Conservation (phyloP, 2,113 vertebrate species). For the Acanthisitta chloris region DNA sequence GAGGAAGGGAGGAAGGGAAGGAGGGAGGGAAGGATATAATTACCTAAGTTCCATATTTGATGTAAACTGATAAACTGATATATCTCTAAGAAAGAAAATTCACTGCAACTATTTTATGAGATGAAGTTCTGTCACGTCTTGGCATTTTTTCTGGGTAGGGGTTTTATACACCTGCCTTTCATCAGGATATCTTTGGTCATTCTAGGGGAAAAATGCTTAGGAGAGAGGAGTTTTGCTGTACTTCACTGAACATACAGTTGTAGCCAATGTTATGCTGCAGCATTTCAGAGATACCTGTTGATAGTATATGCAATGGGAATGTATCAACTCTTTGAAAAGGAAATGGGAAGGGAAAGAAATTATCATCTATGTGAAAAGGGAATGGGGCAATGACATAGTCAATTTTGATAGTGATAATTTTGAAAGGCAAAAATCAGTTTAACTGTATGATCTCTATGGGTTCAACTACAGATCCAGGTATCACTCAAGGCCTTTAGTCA, state of each 20-base stretch:
- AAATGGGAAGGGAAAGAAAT: neutral
- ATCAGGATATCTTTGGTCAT: neutral
- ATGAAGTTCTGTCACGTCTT: neutral
- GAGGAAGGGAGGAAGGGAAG: neutral
- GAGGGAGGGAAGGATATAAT: too few species aligned
- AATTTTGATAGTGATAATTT: neutral
- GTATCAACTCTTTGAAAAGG: neutral
- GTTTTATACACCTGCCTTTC: neutral
- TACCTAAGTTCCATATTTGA: neutral
- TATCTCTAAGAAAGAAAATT: neutral
- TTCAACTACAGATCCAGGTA: neutral
- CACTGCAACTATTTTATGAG: neutral
- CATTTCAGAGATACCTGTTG: neutral
- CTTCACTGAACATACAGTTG: neutral
- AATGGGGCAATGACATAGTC: neutral
- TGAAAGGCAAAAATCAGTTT: neutral
- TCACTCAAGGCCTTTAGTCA: neutral
- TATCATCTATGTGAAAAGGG: neutral
- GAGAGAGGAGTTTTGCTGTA: neutral
- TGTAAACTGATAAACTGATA: neutral
- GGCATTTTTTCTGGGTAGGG: neutral
- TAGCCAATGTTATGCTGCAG: neutral
- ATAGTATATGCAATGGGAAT: neutral
- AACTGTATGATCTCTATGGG: neutral
- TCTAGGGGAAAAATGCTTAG: neutral